Conservation (phyloP, 2,113 vertebrate species). For the Ciconia maguari region DNA sequence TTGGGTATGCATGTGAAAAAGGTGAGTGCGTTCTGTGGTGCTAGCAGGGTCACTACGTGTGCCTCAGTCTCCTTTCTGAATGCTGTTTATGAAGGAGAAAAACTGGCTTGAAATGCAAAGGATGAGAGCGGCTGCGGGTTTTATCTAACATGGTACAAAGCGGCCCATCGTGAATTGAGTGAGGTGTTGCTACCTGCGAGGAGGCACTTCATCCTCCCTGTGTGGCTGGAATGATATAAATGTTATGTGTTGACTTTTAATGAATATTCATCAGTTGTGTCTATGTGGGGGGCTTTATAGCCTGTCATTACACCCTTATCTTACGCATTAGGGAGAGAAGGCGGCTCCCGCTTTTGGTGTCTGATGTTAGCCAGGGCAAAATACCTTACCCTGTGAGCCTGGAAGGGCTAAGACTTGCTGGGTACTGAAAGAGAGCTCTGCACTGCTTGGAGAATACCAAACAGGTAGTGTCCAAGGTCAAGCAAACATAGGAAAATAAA, state of each 20-base stretch:
- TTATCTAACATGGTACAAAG: not conserved
- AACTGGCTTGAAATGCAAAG: slow-evolving; percentile 24
- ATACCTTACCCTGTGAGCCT: not conserved
- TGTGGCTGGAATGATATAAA: not conserved
- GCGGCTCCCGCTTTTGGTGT: not conserved
- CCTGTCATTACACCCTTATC: slow-evolving; percentile 18
- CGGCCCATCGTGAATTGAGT: not conserved
- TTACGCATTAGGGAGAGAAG: not conserved
- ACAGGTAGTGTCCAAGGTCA: slow-evolving; percentile 44
- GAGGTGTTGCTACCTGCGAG: not conserved
- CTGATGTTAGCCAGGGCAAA: not conserved
- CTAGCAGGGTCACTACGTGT: not conserved
- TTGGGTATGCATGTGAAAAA: not conserved
- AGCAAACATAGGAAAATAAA: not conserved
- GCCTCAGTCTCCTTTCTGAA: not conserved
- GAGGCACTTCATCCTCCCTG: slow-evolving; percentile 24
- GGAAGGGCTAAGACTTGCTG: not conserved
- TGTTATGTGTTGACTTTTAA: not conserved
- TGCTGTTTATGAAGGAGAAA: not conserved
- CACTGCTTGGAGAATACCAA: slow-evolving; percentile 9
- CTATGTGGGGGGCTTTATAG: not conserved
- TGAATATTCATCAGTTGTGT: slow-evolving; percentile 32
- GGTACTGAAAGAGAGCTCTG: not conserved
- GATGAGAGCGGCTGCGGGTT: not conserved
- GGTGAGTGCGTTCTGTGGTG: not conserved